A percentile compares a stretch with the other conserved stretches of the same genome.
These are phyloP conservation scores for Heliothis peltigera DNA, from an alignment of 2,888 invertebrate species.

Conservation along the genomic window DNA sequence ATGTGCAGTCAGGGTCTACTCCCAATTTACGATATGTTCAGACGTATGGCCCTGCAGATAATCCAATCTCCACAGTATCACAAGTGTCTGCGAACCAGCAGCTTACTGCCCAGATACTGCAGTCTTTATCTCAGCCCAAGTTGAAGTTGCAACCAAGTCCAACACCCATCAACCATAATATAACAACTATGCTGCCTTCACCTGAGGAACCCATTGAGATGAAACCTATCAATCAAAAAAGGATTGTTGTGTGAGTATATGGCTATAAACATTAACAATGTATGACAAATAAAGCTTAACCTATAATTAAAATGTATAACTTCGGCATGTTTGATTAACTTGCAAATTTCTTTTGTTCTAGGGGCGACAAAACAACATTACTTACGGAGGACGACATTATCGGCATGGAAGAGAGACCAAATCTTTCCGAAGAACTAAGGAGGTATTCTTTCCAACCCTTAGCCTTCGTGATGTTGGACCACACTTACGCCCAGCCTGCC, in stretches of 20 bases:
- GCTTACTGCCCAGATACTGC: slow-evolving; percentile 91
- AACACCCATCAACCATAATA: slow-evolving; percentile 67
- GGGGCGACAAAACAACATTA: slow-evolving; percentile 86
- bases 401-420: slow-evolving; percentile 87
- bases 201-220: slow-evolving; percentile 74
- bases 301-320: not conserved
- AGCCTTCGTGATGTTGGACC: slow-evolving; percentile 87
- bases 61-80: slow-evolving; percentile 80
- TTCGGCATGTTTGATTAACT: slow-evolving; percentile 20
- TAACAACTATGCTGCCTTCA: slow-evolving; percentile 62
- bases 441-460: slow-evolving; percentile 86
- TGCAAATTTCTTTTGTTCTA: slow-evolving; percentile 69
- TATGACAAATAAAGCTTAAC: not conserved
- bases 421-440: slow-evolving; percentile 84
- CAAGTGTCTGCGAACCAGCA: slow-evolving; percentile 91
- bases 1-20: slow-evolving; percentile 85
- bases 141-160: slow-evolving; percentile 78
- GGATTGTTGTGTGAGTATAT: slow-evolving; percentile 84
- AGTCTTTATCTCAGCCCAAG: slow-evolving; percentile 88
- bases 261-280: not conserved
- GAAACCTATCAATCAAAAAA: slow-evolving; percentile 80
- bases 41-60: slow-evolving; percentile 80
- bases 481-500: slow-evolving; percentile 86
- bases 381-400: slow-evolving; percentile 87
- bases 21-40: slow-evolving; percentile 85